Conservation (phyloP, 2,888 invertebrate species). For the Euproctis similis region DNA sequence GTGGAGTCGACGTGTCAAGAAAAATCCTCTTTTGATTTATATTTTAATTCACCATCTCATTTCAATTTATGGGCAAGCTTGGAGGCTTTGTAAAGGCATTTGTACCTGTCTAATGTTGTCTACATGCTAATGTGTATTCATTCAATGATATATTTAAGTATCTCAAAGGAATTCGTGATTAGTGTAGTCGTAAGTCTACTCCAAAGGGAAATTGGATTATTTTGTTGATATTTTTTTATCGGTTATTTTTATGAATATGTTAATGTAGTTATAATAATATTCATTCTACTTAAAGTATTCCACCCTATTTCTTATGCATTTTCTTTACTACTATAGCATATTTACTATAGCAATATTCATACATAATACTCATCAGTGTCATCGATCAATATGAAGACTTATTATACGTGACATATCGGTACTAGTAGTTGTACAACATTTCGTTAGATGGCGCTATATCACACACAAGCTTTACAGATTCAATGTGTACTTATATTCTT, state of each 20-base stretch:
- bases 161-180: conserved; percentile 25
- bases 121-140: conserved; percentile 52
- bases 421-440: too few species aligned
- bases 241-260: not conserved
- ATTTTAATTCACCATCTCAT: conserved; percentile 72
- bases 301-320: too few species aligned
- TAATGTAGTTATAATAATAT: too few species aligned
- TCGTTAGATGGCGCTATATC: too few species aligned
- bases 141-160: conserved; percentile 21
- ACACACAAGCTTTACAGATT: too few species aligned
- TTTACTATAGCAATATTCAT: too few species aligned
- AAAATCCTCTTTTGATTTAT: conserved; percentile 74
- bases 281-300: too few species aligned
- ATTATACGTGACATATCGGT: too few species aligned
- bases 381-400: too few species aligned
- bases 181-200: conserved; percentile 7
- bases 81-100: conserved; percentile 48
- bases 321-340: too few species aligned
- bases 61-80: conserved; percentile 59
- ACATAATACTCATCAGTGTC: too few species aligned
- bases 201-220: not conserved
- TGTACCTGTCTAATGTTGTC: conserved; percentile 60
- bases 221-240: not conserved
- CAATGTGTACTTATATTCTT: too few species aligned
- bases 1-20: conserved; percentile 58